A percentile compares a stretch with the other conserved stretches of the same genome.
These are phyloP conservation scores for Gymnothorax reevesii DNA, from an alignment of 2,797 vertebrate species.

Conservation along the genomic window DNA sequence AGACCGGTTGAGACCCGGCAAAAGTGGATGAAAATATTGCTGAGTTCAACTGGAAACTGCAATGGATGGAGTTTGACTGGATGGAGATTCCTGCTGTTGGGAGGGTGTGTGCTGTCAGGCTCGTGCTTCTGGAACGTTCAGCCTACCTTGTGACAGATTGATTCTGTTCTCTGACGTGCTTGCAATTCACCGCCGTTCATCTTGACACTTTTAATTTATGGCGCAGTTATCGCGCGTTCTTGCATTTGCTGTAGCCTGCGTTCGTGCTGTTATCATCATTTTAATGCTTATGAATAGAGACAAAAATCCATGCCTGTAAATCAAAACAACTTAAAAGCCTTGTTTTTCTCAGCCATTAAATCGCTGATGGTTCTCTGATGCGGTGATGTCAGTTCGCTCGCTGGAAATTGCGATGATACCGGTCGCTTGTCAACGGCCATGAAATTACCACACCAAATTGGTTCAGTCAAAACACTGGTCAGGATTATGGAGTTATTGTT, in stretches of 20 bases:
- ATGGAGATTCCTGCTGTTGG: background rate
- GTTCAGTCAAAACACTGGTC: background rate
- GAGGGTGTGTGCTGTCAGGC: background rate
- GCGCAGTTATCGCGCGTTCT: background rate
- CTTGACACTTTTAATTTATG: background rate
- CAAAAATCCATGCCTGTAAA: background rate
- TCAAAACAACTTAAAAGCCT: conserved; percentile 7
- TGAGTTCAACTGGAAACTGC: background rate
- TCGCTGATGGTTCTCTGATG: background rate
- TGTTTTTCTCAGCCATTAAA: background rate
- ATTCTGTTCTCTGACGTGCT: background rate
- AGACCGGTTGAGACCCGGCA: background rate
- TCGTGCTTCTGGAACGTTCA: background rate
- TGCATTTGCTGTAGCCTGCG: background rate
- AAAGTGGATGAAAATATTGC: conserved; percentile 6
- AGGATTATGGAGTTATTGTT: background rate
- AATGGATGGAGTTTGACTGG: background rate
- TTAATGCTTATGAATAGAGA: background rate
- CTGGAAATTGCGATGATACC: background rate
- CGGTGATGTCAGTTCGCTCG: background rate
- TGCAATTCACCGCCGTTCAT: background rate
- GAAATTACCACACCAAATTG: background rate
- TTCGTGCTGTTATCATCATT: background rate
- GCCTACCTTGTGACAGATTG: background rate
- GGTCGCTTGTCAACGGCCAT: background rate